A percentile compares a stretch with the other conserved stretches of the same genome.
Evolutionary conservation across 2,797 vertebrate genomes (phyloP).

Genomic region (Calcarius lapponicus): DNA sequence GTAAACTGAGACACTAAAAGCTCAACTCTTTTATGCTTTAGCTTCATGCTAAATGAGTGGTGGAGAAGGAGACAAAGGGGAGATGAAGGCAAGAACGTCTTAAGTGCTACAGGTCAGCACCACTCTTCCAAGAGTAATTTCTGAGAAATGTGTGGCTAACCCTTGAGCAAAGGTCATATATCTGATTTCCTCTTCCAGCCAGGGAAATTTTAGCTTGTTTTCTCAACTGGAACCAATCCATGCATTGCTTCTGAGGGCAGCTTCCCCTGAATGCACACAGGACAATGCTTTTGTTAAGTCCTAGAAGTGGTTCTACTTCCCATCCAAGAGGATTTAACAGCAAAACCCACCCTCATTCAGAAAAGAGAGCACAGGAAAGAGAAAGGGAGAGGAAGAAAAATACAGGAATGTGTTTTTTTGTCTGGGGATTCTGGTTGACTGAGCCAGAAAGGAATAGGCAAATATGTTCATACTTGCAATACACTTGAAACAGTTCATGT

Average conservation of each 20-base stretch:
- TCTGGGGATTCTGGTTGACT: neutral
- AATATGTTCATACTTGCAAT: neutral
- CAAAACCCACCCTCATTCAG: neutral
- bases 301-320: neutral
- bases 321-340: neutral
- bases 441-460: neutral
- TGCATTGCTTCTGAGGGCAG: neutral
- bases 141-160: neutral
- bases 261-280: neutral
- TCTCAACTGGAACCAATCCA: constrained; percentile 42
- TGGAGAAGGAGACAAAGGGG: neutral
- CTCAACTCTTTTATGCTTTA: neutral
- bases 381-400: neutral
- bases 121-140: neutral
- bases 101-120: neutral
- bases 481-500: neutral
- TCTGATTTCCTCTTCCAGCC: neutral
- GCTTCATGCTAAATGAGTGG: neutral
- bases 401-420: neutral
- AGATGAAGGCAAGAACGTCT: neutral
- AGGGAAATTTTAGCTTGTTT: neutral
- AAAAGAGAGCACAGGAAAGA: neutral
- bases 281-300: neutral
- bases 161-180: neutral
- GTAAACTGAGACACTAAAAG: neutral